Evolutionary conservation across 2,113 vertebrate species (phyloP), one percentile per base, ranked within the genome.

Genomic region (Gambusia affinis): DNA sequence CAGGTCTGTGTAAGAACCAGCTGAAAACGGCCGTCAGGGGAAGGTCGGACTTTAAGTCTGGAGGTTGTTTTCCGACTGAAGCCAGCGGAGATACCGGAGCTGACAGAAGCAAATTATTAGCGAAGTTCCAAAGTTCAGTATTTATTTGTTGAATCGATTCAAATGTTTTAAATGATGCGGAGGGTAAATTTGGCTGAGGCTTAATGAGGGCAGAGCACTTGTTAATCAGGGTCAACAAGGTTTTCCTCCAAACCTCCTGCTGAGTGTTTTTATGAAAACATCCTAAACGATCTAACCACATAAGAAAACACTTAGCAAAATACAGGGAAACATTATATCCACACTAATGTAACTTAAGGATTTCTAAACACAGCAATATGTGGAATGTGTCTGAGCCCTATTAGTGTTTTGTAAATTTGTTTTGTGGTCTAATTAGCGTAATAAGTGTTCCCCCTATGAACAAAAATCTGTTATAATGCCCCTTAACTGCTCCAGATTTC

Each of bases 381-480:
- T 85, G 85, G 80, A 84, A 89, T 89, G 84, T 79, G 83, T 84
- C 67, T 87, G 54, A 72, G 78, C 77, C 78, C 51, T 12, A 66
- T 85, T 87, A 78, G 54, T 82, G 64, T 83, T 87, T 84, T 83
- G 64, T 85, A 76, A 67, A 81, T 86, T 82, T 85, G 73, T 88
- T 83, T 65, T 87, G 73, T 74, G 83, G 83, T 89, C 87, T 75
- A 83, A 91, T 86, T 89, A 89, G 61, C 54, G 30, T 75, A 39
- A 72, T 67, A 42, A 71, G 37, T 51, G 60, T 75, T 37, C 17
- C 71, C 71, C 60, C 76, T 37, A 39, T 3, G 37, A 67, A 76
- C 31, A 61, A 11, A 82, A 77, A 54, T 67, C 57, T 73, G 67
- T 70, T 68, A 27, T 10, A 22, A 11, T 60, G 29, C 17, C 72